Evolutionary conservation across 2,797 vertebrate species (phyloP).

Genomic region (Nannoperca obscura): DNA sequence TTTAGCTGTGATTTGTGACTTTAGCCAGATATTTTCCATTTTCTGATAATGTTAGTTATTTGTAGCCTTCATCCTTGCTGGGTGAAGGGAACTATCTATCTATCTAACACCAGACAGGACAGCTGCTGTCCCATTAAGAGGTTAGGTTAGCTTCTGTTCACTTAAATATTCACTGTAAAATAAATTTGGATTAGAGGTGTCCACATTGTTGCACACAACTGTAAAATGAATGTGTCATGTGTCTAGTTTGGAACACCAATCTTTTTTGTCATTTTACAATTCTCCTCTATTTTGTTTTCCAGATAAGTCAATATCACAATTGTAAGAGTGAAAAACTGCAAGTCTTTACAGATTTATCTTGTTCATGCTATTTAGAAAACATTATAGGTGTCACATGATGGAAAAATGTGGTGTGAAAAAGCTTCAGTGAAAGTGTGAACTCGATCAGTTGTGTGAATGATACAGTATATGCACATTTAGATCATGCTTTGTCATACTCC

Average conservation of each 20-base stretch:
- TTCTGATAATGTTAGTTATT: neutral
- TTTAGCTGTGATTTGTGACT: no score
- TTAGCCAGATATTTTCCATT: no score
- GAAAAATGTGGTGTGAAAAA: neutral
- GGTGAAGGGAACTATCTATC: no score
- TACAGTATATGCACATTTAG: conserved; percentile 8
- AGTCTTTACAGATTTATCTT: neutral
- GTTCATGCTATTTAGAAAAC: neutral
- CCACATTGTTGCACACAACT: neutral
- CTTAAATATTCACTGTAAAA: neutral
- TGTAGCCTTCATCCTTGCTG: no score
- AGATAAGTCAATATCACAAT: neutral
- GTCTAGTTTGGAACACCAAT: neutral
- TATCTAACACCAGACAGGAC: no score
- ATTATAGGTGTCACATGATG: neutral
- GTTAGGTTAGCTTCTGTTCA: no score
- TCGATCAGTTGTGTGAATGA: neutral
- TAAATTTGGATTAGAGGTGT: neutral
- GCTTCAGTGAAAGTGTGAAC: neutral
- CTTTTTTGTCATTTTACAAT: no score
- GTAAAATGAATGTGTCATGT: conserved; percentile 9
- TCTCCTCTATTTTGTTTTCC: neutral
- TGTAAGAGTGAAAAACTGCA: neutral
- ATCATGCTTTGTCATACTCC: neutral
- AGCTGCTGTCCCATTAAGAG: no score